These are phyloP conservation scores for Hydra vulgaris DNA, from an alignment of 30 jellyfish, hydroid and myxozoan genomes.

Conservation along the genomic window DNA sequence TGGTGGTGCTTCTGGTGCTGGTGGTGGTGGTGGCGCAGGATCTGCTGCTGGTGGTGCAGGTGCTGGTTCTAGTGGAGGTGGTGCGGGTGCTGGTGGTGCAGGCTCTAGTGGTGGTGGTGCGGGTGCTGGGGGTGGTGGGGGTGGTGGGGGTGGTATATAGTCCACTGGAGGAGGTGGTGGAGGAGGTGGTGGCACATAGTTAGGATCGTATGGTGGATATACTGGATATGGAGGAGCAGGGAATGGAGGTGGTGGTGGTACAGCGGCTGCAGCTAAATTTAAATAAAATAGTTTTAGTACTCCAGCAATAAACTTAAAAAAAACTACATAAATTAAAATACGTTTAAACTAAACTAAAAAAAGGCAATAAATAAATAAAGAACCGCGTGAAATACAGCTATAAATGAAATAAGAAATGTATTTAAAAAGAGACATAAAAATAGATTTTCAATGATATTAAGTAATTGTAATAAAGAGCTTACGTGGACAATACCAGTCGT, in stretches of 20 bases:
- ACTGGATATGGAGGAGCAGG: slow-evolving; percentile 37
- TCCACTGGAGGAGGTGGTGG: slow-evolving; percentile 37
- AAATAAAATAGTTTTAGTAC: not conserved
- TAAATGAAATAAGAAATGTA: too few species aligned
- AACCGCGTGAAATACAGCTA: too few species aligned
- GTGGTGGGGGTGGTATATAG: slow-evolving; percentile 22
- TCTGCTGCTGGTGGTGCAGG: slow-evolving; percentile 28
- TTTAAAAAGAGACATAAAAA: too few species aligned
- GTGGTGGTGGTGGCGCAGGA: not conserved
- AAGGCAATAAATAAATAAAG: too few species aligned
- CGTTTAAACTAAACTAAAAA: too few species aligned
- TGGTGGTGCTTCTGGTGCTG: slow-evolving; percentile 8
- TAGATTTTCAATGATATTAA: too few species aligned
- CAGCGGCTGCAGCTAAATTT: not conserved
- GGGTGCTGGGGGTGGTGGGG: slow-evolving; percentile 24
- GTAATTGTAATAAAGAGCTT: not conserved
- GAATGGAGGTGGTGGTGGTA: slow-evolving; percentile 17
- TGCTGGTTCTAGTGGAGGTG: slow-evolving; percentile 17
- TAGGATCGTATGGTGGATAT: slow-evolving; percentile 46
- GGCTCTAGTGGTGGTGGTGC: slow-evolving; percentile 27
- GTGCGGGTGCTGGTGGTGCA: slow-evolving; percentile 28
- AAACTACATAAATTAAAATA: too few species aligned
- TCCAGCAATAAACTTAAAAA: too few species aligned
- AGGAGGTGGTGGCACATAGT: slow-evolving; percentile 36
- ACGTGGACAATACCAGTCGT: slow-evolving; percentile 25